Conservation (phyloP, 2,888 invertebrate genomes). For the Eristalis arbustorum region DNA sequence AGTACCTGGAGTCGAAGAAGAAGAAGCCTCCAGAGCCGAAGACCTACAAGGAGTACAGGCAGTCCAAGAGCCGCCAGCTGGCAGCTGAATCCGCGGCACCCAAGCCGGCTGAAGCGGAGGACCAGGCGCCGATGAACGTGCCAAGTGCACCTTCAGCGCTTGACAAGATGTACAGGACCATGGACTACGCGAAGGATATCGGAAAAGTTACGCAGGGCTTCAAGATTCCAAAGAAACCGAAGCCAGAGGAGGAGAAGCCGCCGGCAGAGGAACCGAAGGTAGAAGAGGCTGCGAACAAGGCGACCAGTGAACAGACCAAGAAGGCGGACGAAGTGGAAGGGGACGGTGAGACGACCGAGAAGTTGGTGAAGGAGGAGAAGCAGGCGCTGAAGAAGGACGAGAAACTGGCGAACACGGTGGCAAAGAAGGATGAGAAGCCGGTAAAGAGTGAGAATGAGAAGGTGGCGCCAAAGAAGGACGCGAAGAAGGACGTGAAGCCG, state of each 20-base stretch:
- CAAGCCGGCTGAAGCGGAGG: background rate
- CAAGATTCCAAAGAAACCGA: slow-evolving; percentile 76
- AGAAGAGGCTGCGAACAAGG: background rate
- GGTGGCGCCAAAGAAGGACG: too few species aligned
- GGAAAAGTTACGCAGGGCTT: slow-evolving; percentile 71
- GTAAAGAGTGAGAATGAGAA: background rate
- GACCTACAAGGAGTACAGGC: slow-evolving; percentile 76
- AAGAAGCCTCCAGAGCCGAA: slow-evolving; percentile 72
- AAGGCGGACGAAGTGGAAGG: background rate
- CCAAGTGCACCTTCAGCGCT: slow-evolving; percentile 71
- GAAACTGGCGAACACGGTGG: background rate
- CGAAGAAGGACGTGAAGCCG: background rate
- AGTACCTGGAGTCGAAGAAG: slow-evolving; percentile 74
- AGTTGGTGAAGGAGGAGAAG: background rate
- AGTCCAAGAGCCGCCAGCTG: slow-evolving; percentile 73
- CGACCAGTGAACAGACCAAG: background rate
- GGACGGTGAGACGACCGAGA: background rate
- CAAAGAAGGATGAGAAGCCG: slow-evolving; percentile 1
- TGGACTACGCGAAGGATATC: slow-evolving; percentile 59
- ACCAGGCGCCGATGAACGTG: background rate
- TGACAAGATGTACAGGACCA: slow-evolving; percentile 76
- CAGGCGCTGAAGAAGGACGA: background rate
- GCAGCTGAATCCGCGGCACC: background rate
- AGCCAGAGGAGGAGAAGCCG: slow-evolving; percentile 30
- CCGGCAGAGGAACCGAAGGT: background rate